Evolutionary conservation across 2,888 invertebrate species (phyloP), one percentile per base, ranked within the genome.

Genomic region (Phasia obesa): DNA sequence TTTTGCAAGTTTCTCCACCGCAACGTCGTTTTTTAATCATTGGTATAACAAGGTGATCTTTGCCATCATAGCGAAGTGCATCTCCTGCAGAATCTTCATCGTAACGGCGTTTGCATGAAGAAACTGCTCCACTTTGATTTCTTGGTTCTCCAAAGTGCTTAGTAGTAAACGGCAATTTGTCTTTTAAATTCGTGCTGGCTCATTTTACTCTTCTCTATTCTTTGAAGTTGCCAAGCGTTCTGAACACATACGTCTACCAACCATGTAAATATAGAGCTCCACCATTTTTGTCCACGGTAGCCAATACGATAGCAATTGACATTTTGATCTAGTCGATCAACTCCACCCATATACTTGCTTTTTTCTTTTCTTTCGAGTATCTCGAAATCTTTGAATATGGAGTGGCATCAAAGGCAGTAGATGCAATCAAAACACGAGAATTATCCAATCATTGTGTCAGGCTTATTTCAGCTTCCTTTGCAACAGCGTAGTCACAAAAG

Each of bases 401-500:
- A 27, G 44, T 49, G n/a, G 27, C 25, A 27, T 47, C 27, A 27
- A 64, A 64, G n/a, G 31, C 55, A n/a, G 55, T 27, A 55, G 27
- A 27, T 27, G 27, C 27, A 27, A 27, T 27, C 17, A 27, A 7
- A 19, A 25, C 44, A 15, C 17, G 17, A 11, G 6, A 25, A 21
- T 60, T 60, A 17, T 35, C 31, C 59, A 35, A 38, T 44, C 44
- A 47, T 57, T 35, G 57, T 13, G 57, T 57, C 57, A 57, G 35
- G 19, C 19, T 57, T 57, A 57, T 57, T 57, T 57, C 17, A 31
- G n/a, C n/a, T n/a, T n/a, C n/a, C n/a, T n/a, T n/a, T n/a, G n/a
- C n/a, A n/a, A n/a, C n/a, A n/a, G n/a, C 19, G 31, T 57, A 57
- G 57, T 57, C 35, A 35, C 57, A 57, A 57, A 35, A 57, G 31